These are phyloP conservation scores for Argyresthia albistria DNA, from an alignment of 2,888 invertebrate genomes.

Conservation along the genomic window DNA sequence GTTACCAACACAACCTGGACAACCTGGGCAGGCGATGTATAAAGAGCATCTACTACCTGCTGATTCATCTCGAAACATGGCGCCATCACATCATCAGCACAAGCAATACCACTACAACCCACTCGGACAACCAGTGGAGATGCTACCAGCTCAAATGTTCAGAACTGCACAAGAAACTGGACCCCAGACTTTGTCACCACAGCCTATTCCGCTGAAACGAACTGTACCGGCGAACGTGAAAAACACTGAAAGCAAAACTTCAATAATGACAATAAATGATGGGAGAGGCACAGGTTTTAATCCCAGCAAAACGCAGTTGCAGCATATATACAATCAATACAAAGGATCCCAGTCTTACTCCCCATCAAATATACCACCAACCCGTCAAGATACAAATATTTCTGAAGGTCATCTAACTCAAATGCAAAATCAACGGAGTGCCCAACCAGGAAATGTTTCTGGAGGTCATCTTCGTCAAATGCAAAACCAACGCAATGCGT, in stretches of 20 bases:
- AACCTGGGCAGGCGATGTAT: slow-evolving; percentile 2
- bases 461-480: neutral
- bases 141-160: slow-evolving; percentile 34
- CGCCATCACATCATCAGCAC: slow-evolving; percentile 6
- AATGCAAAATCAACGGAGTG: no score
- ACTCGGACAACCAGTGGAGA: slow-evolving; percentile 35
- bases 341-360: slow-evolving; percentile 27
- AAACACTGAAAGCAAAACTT: slow-evolving; percentile 50
- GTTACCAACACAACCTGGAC: slow-evolving; percentile 1
- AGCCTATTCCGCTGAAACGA: slow-evolving; percentile 18
- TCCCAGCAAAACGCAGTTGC: slow-evolving; percentile 46
- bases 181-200: slow-evolving; percentile 50
- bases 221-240: slow-evolving; percentile 37
- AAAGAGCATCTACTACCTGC: slow-evolving; percentile 44
- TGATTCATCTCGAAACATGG: slow-evolving; percentile 26
- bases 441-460: no score
- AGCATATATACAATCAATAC: slow-evolving; percentile 51
- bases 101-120: slow-evolving; percentile 8
- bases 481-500: no score
- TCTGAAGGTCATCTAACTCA: neutral
- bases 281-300: slow-evolving; percentile 19
- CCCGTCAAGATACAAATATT: neutral
- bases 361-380: neutral
- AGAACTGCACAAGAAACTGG: slow-evolving; percentile 22
- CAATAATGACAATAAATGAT: slow-evolving; percentile 33